phyloP scores from a whole-genome alignment of 2,888 invertebrate species.

The Conus canariensis region DNA sequence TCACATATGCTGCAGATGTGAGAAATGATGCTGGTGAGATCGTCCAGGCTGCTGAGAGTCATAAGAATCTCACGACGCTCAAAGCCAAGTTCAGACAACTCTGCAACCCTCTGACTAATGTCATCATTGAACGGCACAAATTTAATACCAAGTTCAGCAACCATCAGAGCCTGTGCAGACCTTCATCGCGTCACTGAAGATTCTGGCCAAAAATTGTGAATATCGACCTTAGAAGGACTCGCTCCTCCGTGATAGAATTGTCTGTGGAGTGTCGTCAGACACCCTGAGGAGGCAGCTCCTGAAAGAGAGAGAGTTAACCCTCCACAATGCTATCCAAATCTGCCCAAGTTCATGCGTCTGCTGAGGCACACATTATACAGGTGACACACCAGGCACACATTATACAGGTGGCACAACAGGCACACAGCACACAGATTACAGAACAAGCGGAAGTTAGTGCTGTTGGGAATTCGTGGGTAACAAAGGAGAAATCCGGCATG shows the following conservation, averaged over 20 bases:
- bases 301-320: background rate
- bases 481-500: background rate
- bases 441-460: background rate
- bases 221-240: background rate
- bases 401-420: no score
- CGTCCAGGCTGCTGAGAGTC: background rate
- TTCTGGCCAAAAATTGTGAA: background rate
- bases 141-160: background rate
- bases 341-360: background rate
- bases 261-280: background rate
- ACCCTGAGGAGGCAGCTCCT: background rate
- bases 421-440: no score
- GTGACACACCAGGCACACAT: no score
- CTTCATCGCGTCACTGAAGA: background rate
- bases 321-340: background rate
- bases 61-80: background rate
- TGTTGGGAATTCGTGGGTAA: background rate
- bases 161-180: no score
- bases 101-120: background rate
- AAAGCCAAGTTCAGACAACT: background rate
- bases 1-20: background rate
- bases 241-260: background rate
- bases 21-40: background rate
- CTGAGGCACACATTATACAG: background rate
- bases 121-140: background rate